Conservation (phyloP, 2,888 invertebrate genomes). For the Calameuta idolon region DNA sequence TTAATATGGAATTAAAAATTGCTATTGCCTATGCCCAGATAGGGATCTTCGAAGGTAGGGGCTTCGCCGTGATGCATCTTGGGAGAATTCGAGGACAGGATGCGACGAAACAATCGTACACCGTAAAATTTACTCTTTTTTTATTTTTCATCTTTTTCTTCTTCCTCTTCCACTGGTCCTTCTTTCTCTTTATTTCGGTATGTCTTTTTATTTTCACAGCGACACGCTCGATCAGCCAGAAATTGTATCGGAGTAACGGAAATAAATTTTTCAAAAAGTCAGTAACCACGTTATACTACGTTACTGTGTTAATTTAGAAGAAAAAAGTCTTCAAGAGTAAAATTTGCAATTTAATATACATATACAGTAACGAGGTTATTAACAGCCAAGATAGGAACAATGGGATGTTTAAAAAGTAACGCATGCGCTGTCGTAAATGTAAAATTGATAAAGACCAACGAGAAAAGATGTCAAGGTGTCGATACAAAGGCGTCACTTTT, state of each 20-base stretch:
- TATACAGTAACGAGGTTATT: background rate
- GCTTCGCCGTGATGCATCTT: background rate
- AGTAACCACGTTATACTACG: background rate
- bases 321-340: background rate
- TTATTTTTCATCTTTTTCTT: background rate
- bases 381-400: background rate
- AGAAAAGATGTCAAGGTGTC: background rate
- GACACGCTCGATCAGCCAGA: background rate
- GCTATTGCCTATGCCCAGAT: background rate
- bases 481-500: background rate
- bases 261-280: background rate
- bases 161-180: background rate
- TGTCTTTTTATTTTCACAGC: background rate
- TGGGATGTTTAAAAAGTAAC: background rate
- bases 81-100: constrained; percentile 44
- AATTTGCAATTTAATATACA: background rate
- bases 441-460: background rate
- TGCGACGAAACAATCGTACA: constrained; percentile 54
- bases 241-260: background rate
- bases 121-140: background rate
- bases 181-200: background rate
- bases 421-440: background rate
- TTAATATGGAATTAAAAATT: background rate
- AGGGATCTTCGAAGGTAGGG: background rate
- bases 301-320: background rate